phyloP scores from a whole-genome alignment of 2,113 vertebrate genomes.

The Poecilia latipinna region DNA sequence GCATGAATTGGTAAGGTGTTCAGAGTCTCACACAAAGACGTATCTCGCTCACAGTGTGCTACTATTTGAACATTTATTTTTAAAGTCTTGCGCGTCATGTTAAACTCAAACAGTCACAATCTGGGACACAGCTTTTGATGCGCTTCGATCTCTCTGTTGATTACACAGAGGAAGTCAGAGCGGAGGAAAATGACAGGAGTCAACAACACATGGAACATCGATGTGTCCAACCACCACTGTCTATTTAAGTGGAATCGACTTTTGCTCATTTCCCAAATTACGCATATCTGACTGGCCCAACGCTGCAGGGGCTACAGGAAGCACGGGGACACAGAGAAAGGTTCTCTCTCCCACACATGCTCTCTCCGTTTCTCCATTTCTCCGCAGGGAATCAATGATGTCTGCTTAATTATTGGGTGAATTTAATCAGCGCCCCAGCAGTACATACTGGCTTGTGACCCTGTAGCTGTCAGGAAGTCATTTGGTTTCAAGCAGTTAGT shows the following conservation, averaged over 20 bases:
- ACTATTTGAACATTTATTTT: constrained; percentile 24
- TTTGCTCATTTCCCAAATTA: constrained; percentile 81
- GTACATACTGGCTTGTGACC: constrained; percentile 79
- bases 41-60: neutral
- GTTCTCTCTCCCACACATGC: constrained; percentile 15
- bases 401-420: constrained; percentile 84
- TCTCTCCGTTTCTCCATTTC: constrained; percentile 63
- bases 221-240: constrained; percentile 69
- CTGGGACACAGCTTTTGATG: constrained; percentile 42
- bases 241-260: constrained; percentile 78
- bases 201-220: constrained; percentile 70
- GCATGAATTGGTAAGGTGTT: neutral
- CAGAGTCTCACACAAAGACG: neutral
- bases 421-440: constrained; percentile 80
- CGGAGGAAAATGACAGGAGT: constrained; percentile 58
- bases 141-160: constrained; percentile 65
- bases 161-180: constrained; percentile 66
- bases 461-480: constrained; percentile 74
- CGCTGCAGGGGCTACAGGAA: constrained; percentile 78
- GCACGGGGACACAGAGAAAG: constrained; percentile 45
- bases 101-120: constrained; percentile 44
- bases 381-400: constrained; percentile 81
- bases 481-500: constrained; percentile 63
- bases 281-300: constrained; percentile 81
- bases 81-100: constrained; percentile 40